Conservation (phyloP, 2,888 invertebrate genomes). For the Argyra leucocephala region DNA sequence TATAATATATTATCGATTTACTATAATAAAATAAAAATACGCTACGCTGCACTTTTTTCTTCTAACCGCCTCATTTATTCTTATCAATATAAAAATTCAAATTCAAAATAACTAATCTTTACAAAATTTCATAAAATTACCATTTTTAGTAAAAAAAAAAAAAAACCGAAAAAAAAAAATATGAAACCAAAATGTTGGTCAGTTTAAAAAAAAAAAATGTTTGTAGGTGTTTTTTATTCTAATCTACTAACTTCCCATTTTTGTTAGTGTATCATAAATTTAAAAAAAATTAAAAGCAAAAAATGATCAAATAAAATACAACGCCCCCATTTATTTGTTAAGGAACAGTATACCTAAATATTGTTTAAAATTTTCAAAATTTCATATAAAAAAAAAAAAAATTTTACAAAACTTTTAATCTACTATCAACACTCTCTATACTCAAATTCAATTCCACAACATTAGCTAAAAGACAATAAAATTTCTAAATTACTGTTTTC, state of each 20-base stretch:
- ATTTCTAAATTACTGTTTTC: no score
- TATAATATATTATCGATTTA: no score
- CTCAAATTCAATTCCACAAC: no score
- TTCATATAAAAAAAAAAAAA: no score
- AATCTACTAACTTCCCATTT: neutral
- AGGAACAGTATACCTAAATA: neutral
- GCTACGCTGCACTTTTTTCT: no score
- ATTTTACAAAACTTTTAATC: neutral
- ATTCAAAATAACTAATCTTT: no score
- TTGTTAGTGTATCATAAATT: neutral
- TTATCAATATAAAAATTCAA: no score
- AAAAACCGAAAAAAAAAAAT: neutral
- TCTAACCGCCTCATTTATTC: no score
- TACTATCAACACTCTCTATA: neutral
- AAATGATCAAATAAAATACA: neutral
- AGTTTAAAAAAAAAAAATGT: neutral
- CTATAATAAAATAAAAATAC: no score
- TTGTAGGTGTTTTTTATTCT: neutral
- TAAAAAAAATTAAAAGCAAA: neutral
- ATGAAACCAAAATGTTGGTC: neutral
- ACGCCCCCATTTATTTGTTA: conserved; percentile 1
- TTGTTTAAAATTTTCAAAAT: no score
- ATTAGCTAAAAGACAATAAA: no score
- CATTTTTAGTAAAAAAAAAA: neutral
- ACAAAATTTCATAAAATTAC: no score